Evolutionary conservation across 2,797 vertebrate genomes (phyloP).

Genomic region (Danio aesculapii): DNA sequence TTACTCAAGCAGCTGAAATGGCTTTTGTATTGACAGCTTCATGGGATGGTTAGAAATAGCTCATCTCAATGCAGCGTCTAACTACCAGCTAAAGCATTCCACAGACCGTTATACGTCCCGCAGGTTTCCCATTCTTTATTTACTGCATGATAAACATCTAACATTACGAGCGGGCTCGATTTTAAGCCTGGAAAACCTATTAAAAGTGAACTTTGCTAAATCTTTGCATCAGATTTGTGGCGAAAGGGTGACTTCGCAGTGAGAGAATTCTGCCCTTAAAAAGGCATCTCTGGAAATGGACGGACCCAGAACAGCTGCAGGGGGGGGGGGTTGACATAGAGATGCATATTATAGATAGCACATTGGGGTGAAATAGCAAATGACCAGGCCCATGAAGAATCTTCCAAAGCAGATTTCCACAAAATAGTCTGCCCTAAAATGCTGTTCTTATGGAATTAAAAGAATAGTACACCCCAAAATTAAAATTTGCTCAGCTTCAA

Average conservation of each 20-base stretch:
- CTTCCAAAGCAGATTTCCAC: background rate
- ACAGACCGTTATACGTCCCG: slow-evolving; percentile 58
- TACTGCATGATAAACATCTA: slow-evolving; percentile 77
- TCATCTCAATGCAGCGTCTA: slow-evolving; percentile 45
- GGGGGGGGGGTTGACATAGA: slow-evolving; percentile 26
- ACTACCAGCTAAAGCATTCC: slow-evolving; percentile 54
- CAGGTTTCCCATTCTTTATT: slow-evolving; percentile 64
- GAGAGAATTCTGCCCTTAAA: slow-evolving; percentile 82
- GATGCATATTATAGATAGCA: slow-evolving; percentile 49
- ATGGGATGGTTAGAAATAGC: slow-evolving; percentile 52
- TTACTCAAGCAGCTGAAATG: background rate
- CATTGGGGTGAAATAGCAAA: slow-evolving; percentile 63
- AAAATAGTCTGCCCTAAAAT: background rate
- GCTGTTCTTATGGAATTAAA: background rate
- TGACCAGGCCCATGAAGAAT: slow-evolving; percentile 13
- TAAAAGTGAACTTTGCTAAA: slow-evolving; percentile 75
- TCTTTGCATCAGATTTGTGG: slow-evolving; percentile 70
- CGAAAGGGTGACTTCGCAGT: slow-evolving; percentile 72
- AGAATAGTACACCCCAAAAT: too few relatives aligned
- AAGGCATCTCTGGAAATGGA: slow-evolving; percentile 80
- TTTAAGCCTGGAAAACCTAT: slow-evolving; percentile 68
- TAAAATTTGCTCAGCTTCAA: too few relatives aligned
- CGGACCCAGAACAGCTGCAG: slow-evolving; percentile 77
- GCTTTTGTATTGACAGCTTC: slow-evolving; percentile 39
- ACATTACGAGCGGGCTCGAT: slow-evolving; percentile 64